These are phyloP conservation scores for Melanotaenia boesemani DNA, from an alignment of 2,797 vertebrate genomes.

Conservation along the genomic window DNA sequence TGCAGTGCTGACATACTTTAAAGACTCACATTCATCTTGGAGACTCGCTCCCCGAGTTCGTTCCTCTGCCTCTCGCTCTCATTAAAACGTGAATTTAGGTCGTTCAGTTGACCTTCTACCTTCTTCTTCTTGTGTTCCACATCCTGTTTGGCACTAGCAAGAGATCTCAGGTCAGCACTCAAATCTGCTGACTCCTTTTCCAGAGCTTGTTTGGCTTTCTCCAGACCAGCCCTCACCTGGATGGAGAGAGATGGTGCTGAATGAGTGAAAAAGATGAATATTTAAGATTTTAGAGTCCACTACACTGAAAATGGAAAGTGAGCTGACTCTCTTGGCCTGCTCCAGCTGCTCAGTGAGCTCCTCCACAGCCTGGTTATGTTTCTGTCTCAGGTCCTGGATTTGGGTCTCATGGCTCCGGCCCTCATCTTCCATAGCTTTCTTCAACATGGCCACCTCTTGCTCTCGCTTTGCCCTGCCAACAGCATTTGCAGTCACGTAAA, in stretches of 20 bases:
- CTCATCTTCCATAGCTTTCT: conserved; percentile 93
- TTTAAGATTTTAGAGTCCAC: no score
- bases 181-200: conserved; percentile 92
- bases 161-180: conserved; percentile 86
- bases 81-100: conserved; percentile 88
- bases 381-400: conserved; percentile 95
- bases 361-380: conserved; percentile 91
- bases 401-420: conserved; percentile 90
- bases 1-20: background rate
- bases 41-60: conserved; percentile 91
- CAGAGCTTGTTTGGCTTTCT: conserved; percentile 93
- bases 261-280: background rate
- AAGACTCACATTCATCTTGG: conserved; percentile 88
- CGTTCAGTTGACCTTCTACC: conserved; percentile 91
- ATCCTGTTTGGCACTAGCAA: conserved; percentile 90
- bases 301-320: background rate
- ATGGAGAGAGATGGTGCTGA: background rate
- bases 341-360: conserved; percentile 94
- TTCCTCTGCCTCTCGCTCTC: conserved; percentile 89
- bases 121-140: conserved; percentile 97
- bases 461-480: conserved; percentile 89
- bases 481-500: background rate
- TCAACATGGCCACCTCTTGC: conserved; percentile 92
- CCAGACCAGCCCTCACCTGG: conserved; percentile 90
- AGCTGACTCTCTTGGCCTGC: conserved; percentile 88